phyloP scores from a whole-genome alignment of 2,113 vertebrate genomes.

The Aramus guarauna region DNA sequence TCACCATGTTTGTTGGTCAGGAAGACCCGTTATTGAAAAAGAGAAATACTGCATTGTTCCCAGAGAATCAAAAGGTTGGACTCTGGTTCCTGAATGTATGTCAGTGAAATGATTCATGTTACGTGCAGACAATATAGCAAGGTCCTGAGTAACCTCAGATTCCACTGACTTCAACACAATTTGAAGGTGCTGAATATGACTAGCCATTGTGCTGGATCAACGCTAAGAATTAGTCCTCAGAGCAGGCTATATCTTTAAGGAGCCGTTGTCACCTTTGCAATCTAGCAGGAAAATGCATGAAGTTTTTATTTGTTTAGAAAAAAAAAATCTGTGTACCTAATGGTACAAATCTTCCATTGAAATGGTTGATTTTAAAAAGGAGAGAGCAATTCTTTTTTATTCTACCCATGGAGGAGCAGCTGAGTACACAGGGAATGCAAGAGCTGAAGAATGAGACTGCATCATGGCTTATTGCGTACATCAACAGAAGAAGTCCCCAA shows the following conservation, averaged over 20 bases:
- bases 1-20: neutral
- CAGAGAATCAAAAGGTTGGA: neutral
- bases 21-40: neutral
- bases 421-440: conserved; percentile 13
- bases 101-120: neutral
- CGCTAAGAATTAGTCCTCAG: neutral
- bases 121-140: neutral
- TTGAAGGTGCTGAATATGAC: neutral
- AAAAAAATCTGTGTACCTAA: neutral
- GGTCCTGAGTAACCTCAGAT: neutral
- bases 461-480: conserved; percentile 11
- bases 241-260: neutral
- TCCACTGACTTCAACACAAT: neutral
- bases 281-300: neutral
- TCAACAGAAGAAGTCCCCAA: conserved; percentile 61
- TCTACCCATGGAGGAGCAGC: neutral
- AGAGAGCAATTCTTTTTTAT: neutral
- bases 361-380: neutral
- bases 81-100: neutral
- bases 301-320: neutral
- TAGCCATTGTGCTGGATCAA: neutral
- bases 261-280: neutral
- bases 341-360: neutral
- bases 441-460: neutral
- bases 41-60: neutral